Evolutionary conservation across 1,140 invertebrate genomes (phyloP).

Genomic region (Aphelenchoides avenae): DNA sequence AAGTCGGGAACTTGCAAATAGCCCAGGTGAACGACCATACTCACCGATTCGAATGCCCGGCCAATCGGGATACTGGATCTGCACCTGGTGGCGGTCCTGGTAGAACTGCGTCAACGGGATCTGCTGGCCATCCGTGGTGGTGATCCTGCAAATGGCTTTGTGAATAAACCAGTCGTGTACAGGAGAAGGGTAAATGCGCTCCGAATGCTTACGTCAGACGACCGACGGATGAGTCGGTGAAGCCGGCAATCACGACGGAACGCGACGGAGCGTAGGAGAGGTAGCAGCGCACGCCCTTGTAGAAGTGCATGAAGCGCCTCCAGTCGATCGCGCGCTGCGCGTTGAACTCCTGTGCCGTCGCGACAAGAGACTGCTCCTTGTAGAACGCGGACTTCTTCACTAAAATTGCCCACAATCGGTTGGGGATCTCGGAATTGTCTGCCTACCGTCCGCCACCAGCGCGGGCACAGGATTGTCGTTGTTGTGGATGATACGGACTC

Average conservation of each 20-base stretch:
- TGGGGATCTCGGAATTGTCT: background rate
- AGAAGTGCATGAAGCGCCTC: slow-evolving; percentile 14
- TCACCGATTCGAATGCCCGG: no score
- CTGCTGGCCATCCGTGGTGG: background rate
- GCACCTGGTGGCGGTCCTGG: slow-evolving; percentile 6
- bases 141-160: no score
- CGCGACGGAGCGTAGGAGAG: slow-evolving; percentile 25
- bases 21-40: no score
- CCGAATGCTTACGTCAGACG: background rate
- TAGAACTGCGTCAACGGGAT: slow-evolving; percentile 21
- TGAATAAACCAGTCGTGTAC: slow-evolving; percentile 8
- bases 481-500: slow-evolving; percentile 24
- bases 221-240: slow-evolving; percentile 7
- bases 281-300: slow-evolving; percentile 18
- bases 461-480: slow-evolving; percentile 15
- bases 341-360: slow-evolving; percentile 14
- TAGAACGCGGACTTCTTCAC: slow-evolving; percentile 30
- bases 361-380: slow-evolving; percentile 1
- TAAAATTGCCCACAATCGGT: no score
- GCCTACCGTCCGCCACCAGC: slow-evolving; percentile 18
- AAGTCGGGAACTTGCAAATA: no score
- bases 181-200: background rate
- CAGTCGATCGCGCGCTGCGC: slow-evolving; percentile 5
- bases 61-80: slow-evolving; percentile 6
- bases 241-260: slow-evolving; percentile 14